phyloP scores from a whole-genome alignment of 2,113 vertebrate genomes.

The western clawed frog (Xenopus tropicalis) region DNA sequence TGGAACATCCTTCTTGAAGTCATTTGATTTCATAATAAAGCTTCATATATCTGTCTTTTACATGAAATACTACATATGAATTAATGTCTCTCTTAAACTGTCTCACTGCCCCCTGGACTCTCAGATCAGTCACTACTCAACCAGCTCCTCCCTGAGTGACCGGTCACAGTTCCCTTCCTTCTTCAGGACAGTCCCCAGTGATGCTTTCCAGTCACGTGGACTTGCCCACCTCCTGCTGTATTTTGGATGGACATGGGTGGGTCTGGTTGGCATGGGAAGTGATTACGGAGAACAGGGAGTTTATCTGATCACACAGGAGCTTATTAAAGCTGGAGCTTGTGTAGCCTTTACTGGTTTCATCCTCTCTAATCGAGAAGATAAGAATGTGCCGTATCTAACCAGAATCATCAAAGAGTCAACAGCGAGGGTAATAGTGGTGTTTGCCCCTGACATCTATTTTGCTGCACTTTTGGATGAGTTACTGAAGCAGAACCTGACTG shows the following conservation, averaged over 20 bases:
- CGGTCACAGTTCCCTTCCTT: conserved; percentile 26
- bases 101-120: background rate
- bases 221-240: conserved; percentile 20
- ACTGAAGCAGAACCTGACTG: background rate
- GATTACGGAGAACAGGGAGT: conserved; percentile 19
- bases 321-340: conserved; percentile 26
- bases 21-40: no score
- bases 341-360: conserved; percentile 34
- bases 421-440: conserved; percentile 27
- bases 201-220: conserved; percentile 22
- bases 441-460: conserved; percentile 1
- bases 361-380: background rate
- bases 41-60: no score
- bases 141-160: conserved; percentile 24
- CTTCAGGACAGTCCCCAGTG: conserved; percentile 32
- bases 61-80: no score
- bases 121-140: conserved; percentile 27
- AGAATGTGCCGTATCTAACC: background rate
- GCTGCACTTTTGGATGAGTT: background rate
- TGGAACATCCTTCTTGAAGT: no score
- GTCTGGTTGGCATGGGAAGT: conserved; percentile 15
- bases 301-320: conserved; percentile 15
- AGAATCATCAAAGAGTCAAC: conserved; percentile 23
- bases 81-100: background rate
- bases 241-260: conserved; percentile 45